Evolutionary conservation across 2,888 invertebrate species (phyloP).

Genomic region (Terebella lapidaria): DNA sequence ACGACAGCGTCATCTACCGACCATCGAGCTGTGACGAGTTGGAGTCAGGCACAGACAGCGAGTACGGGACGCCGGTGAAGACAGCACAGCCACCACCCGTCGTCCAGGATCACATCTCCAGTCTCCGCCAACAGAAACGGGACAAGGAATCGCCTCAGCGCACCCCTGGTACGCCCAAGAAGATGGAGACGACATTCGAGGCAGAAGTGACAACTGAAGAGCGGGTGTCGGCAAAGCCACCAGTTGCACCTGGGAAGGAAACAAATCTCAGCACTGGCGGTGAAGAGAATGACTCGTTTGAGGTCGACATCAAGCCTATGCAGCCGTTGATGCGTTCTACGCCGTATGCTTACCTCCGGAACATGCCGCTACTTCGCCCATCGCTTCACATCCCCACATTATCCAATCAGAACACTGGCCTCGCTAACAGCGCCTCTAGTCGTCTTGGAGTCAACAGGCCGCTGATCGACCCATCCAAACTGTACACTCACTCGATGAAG

Average conservation of each 20-base stretch:
- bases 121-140: slow-evolving; percentile 18
- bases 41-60: slow-evolving; percentile 17
- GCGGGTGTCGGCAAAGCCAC: slow-evolving; percentile 22
- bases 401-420: slow-evolving; percentile 22
- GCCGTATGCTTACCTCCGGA: slow-evolving; percentile 33
- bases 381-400: slow-evolving; percentile 21
- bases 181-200: slow-evolving; percentile 49
- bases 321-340: slow-evolving; percentile 64
- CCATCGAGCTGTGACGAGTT: slow-evolving; percentile 34
- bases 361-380: slow-evolving; percentile 20
- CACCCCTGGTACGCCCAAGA: slow-evolving; percentile 19
- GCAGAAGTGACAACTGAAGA: slow-evolving; percentile 42
- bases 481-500: slow-evolving; percentile 43
- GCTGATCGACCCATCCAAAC: slow-evolving; percentile 37
- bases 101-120: slow-evolving; percentile 24
- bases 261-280: slow-evolving; percentile 25
- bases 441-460: slow-evolving; percentile 40
- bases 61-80: neutral
- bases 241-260: neutral
- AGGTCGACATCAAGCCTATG: slow-evolving; percentile 77
- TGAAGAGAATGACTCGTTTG: slow-evolving; percentile 64
- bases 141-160: slow-evolving; percentile 1
- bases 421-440: slow-evolving; percentile 30
- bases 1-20: slow-evolving; percentile 40
- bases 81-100: neutral